Conservation (phyloP, 2,797 vertebrate species). For the Pseudochaenichthys georgianus region DNA sequence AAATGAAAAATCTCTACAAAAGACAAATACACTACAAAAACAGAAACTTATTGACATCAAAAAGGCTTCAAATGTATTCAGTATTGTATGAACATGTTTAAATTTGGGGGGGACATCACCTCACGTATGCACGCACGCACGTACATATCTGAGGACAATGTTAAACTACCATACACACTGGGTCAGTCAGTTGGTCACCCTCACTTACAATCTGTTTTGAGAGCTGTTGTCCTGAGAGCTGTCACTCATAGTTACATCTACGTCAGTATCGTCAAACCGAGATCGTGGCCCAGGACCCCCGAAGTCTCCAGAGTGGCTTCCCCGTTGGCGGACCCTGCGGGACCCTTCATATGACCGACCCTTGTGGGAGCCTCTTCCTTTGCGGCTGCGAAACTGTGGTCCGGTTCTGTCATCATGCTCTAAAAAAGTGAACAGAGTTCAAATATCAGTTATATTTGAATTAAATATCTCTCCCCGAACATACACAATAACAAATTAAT, state of each 20-base stretch:
- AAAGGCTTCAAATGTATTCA: too few species aligned
- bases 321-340: constrained; percentile 81
- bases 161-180: background rate
- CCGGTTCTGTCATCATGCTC: constrained; percentile 89
- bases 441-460: background rate
- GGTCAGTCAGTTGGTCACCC: too few species aligned
- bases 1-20: too few species aligned
- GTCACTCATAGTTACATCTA: constrained; percentile 89
- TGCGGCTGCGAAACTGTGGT: constrained; percentile 86
- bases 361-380: constrained; percentile 86
- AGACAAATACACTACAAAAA: too few species aligned
- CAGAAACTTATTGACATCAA: too few species aligned
- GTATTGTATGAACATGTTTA: too few species aligned
- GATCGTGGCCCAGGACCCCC: constrained; percentile 75
- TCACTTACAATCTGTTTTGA: constrained; percentile 83
- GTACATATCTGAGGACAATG: background rate
- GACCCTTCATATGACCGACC: constrained; percentile 82
- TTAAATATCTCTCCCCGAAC: background rate
- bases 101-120: too few species aligned
- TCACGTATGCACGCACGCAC: too few species aligned
- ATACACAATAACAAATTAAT: background rate
- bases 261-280: constrained; percentile 84
- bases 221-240: constrained; percentile 79
- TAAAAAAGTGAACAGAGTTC: constrained; percentile 50
- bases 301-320: constrained; percentile 67